Percentiles rank a stretch among this genome's conserved stretches.
Evolutionary conservation across 37 sponge, comb jelly and placozoan species (phyloP).

Genomic region (Oopsacas minuta): DNA sequence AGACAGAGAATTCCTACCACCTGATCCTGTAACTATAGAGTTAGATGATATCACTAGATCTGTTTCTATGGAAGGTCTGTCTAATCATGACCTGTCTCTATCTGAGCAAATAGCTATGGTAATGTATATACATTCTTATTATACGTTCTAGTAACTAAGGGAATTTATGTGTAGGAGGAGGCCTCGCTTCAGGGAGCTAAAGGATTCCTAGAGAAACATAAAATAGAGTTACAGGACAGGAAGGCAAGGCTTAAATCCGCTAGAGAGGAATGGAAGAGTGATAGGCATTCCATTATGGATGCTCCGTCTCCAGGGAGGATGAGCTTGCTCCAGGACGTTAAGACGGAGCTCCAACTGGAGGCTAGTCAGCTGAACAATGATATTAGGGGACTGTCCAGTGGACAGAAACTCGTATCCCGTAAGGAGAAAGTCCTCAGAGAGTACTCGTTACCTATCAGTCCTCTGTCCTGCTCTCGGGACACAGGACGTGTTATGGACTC

Average conservation of each 20-base stretch:
- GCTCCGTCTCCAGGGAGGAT: not conserved
- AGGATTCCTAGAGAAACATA: not conserved
- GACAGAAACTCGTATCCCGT: not conserved
- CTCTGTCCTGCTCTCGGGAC: not conserved
- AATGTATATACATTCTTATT: too few relatives aligned
- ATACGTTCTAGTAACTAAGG: too few relatives aligned
- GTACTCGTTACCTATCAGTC: not conserved
- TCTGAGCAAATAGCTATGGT: not conserved
- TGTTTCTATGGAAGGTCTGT: not conserved
- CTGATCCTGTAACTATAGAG: not conserved
- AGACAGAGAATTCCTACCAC: not conserved
- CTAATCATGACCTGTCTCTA: not conserved
- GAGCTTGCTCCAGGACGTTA: not conserved
- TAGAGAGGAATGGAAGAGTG: constrained; percentile 3
- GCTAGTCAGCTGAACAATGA: not conserved
- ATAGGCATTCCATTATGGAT: not conserved
- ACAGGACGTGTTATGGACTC: not conserved
- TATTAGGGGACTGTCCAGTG: not conserved
- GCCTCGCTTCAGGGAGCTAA: not conserved
- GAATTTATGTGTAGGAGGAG: not conserved
- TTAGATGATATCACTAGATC: not conserved
- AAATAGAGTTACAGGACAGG: not conserved
- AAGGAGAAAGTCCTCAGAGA: not conserved
- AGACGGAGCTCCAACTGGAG: not conserved
- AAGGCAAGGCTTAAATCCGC: not conserved